Evolutionary conservation across 2,113 vertebrate species (phyloP), one percentile per base, ranked within the genome.

Genomic region (Caranx melampygus): DNA sequence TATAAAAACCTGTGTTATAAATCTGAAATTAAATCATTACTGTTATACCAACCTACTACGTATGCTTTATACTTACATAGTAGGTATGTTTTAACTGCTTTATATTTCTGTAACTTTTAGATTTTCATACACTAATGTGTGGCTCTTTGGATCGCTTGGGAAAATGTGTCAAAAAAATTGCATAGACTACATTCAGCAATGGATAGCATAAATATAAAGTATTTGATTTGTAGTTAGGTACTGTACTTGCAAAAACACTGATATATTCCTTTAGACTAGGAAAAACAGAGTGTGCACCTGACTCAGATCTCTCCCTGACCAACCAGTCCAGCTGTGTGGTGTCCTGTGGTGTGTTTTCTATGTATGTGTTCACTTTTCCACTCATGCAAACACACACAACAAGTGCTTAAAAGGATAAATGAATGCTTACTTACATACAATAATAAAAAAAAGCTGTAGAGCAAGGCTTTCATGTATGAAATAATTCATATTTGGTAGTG

Each of bases 271-370:
- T 20, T 34, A 31, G 5, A 34, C 34, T 18, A 2, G 3, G 15
- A n/a, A 5, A 57, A 13, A 13, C 2, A 49, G 44, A n/a, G 55
- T 35, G 34, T 79, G 20, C 44, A 26, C 12, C 34, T 52, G 12
- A 42, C 69, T 69, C 57, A 72, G 16, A 58, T 60, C 31, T 55
- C 18, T 55, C 44, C 40, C 15, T 44, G 21, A 67, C 55, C n/a
- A 47, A 67, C 72, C 3, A 35, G 35, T 66, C 18, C 0, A 68
- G 35, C 52, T 65, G 35, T 79, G 12, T 70, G 34, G 3, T 51
- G 26, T 76, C 55, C 64, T 63, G 59, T 82, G 42, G 31, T 65
- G 62, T 84, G 65, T 79, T 59, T 51, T 76, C 3, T 75, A 11
- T 79, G 16, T 57, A 11, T 73, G 60, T 80, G 45, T 78, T 65